phyloP scores from a whole-genome alignment of 1,140 invertebrate species.

The Temnothorax curvispinosus region DNA sequence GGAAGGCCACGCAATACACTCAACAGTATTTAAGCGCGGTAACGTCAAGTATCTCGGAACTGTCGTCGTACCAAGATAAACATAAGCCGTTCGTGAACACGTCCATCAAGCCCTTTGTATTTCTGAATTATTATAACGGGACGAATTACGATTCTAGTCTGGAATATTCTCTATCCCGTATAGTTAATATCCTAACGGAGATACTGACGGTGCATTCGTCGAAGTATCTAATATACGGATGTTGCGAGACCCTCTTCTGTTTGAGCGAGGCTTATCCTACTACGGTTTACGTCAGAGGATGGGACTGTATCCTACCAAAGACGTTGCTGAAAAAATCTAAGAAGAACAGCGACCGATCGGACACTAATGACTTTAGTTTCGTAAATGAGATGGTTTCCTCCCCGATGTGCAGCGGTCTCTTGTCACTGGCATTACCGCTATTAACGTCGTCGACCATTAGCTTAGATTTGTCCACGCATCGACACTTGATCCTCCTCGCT shows the following conservation, averaged over 20 bases:
- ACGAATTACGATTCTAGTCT: slow-evolving; percentile 39
- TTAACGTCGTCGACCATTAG: slow-evolving; percentile 87
- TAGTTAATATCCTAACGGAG: slow-evolving; percentile 76
- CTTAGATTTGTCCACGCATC: slow-evolving; percentile 89
- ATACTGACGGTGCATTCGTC: slow-evolving; percentile 79
- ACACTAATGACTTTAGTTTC: slow-evolving; percentile 73
- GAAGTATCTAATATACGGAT: slow-evolving; percentile 85
- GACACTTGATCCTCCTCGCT: slow-evolving; percentile 87
- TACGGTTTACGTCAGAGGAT: slow-evolving; percentile 85
- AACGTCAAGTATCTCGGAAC: slow-evolving; percentile 41
- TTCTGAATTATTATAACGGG: slow-evolving; percentile 42
- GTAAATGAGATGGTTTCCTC: slow-evolving; percentile 72
- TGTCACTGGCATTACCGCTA: slow-evolving; percentile 85
- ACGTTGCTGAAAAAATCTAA: slow-evolving; percentile 67
- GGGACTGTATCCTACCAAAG: slow-evolving; percentile 83
- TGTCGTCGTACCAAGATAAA: slow-evolving; percentile 69
- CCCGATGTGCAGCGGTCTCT: slow-evolving; percentile 79
- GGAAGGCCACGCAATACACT: slow-evolving; percentile 81
- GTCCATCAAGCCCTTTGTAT: slow-evolving; percentile 75
- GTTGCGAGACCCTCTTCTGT: slow-evolving; percentile 85
- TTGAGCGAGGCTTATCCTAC: slow-evolving; percentile 85
- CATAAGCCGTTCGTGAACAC: slow-evolving; percentile 78
- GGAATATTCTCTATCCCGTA: slow-evolving; percentile 67
- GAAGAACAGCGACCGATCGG: slow-evolving; percentile 68
- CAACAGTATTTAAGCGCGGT: slow-evolving; percentile 81